These are phyloP conservation scores for Ommatoiulus sabulosus DNA, from an alignment of 2,888 invertebrate species.

Conservation along the genomic window DNA sequence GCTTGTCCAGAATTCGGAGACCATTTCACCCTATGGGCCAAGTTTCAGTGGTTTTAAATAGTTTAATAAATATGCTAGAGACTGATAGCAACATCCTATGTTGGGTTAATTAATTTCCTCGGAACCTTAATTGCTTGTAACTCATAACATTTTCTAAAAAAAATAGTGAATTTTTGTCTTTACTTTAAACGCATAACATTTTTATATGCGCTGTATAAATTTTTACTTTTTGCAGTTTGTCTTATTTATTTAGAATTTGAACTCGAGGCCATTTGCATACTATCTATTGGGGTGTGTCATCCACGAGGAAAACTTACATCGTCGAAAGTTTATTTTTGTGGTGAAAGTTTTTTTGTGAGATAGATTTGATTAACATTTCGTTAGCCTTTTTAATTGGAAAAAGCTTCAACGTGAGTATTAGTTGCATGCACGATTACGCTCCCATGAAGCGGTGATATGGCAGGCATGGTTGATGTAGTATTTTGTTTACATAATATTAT, in stretches of 20 bases:
- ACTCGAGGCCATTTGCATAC: background rate
- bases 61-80: too few species aligned
- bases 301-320: background rate
- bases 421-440: background rate
- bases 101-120: too few species aligned
- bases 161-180: too few species aligned
- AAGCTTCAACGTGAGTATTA: background rate
- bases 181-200: too few species aligned
- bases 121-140: too few species aligned
- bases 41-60: too few species aligned
- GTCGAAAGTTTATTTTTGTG: background rate
- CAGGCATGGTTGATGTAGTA: background rate
- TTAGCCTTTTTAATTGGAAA: background rate
- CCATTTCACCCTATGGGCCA: too few species aligned
- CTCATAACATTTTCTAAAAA: too few species aligned
- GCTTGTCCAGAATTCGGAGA: too few species aligned
- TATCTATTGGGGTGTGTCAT: background rate
- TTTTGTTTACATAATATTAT: background rate
- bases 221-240: background rate
- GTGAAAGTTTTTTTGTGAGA: background rate
- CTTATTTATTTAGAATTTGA: background rate
- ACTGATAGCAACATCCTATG: too few species aligned
- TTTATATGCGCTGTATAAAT: too few species aligned
- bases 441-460: background rate
- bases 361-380: conserved; percentile 10